Evolutionary conservation across 2,113 vertebrate genomes (phyloP), one percentile per base, ranked within the genome.

Genomic region (Colinus virginianus): DNA sequence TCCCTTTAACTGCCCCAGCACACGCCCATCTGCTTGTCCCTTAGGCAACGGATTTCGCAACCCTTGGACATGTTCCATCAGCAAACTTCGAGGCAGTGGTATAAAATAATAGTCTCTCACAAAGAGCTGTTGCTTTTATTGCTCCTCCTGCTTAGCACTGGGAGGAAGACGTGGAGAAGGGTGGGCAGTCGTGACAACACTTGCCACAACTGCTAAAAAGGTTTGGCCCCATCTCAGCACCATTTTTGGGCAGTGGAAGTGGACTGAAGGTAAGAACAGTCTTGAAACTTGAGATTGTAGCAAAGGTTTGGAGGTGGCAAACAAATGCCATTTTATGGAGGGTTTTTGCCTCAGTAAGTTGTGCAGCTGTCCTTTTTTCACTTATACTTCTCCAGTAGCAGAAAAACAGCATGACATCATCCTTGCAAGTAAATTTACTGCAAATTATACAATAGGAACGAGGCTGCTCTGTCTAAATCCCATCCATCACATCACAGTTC

Each of bases 61-160:
- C 36, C 36, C 36, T 36, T 36, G 36, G 36, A 36, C 36, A 36
- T 36, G 36, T 36, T 36, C 36, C 36, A 36, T 36, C 36, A 36
- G 36, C 36, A 36, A 36, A 36, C 36, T 36, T 36, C 36, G 7
- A 36, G 36, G 36, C 36, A 36, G 7, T 7, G 36, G 36, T 36
- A 36, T 36, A 36, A 7, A 36, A 36, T 36, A 36, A 36, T 7
- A 36, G 36, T 36, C 36, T 36, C 36, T 36, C 7, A 36, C 36
- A 36, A 36, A 23, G 11, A 25, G 7, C 9, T 66, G 2, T 16
- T 78, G 22, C 3, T 38, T 72, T 87, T 53, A 42, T 42, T 51
- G 32, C 6, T 15, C 28, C 3, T 23, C 12, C 26, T 58, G 22
- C 13, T 43, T 13, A 53, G 9, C 0, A 0, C 30, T n/a, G 26